These are phyloP conservation scores for Drosophila bocqueti DNA, from an alignment of 1,140 invertebrate genomes.

Conservation along the genomic window DNA sequence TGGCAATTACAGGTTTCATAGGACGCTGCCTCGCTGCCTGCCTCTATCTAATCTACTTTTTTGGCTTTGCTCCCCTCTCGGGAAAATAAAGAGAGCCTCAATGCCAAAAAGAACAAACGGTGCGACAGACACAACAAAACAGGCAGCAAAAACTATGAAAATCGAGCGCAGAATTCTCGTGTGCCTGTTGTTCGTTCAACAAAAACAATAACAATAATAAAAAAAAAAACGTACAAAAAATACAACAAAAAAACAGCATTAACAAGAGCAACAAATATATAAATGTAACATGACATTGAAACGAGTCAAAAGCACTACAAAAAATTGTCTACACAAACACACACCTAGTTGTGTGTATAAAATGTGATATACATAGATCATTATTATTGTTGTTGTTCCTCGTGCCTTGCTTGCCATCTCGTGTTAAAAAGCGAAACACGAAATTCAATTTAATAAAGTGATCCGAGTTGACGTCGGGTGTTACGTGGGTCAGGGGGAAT, in stretches of 20 bases:
- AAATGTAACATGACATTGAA: slow-evolving; percentile 81
- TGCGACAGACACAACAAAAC: slow-evolving; percentile 2
- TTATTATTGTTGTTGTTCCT: slow-evolving; percentile 30
- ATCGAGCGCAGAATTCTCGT: slow-evolving; percentile 15
- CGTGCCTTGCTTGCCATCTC: slow-evolving; percentile 38
- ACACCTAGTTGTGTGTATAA: slow-evolving; percentile 19
- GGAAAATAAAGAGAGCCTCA: slow-evolving; percentile 40
- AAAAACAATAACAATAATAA: slow-evolving; percentile 19
- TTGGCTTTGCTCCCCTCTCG: slow-evolving; percentile 45
- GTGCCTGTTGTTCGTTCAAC: slow-evolving; percentile 21
- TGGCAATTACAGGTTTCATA: slow-evolving; percentile 23
- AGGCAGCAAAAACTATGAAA: slow-evolving; percentile 27
- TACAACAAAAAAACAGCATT: slow-evolving; percentile 10
- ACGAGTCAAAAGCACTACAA: slow-evolving; percentile 70
- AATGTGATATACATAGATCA: slow-evolving; percentile 64
- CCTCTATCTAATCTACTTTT: slow-evolving; percentile 68
- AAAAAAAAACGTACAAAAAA: neutral
- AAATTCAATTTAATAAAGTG: slow-evolving; percentile 61
- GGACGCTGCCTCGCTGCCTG: neutral
- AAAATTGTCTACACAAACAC: slow-evolving; percentile 28
- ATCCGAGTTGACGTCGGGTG: slow-evolving; percentile 32
- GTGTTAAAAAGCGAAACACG: slow-evolving; percentile 58
- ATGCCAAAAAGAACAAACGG: slow-evolving; percentile 66
- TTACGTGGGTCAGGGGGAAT: slow-evolving; percentile 27
- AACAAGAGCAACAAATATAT: slow-evolving; percentile 48